Percentiles rank a stretch among this genome's conserved stretches.
phyloP scores from a whole-genome alignment of 2,888 invertebrate species.

The Apeira syringaria region DNA sequence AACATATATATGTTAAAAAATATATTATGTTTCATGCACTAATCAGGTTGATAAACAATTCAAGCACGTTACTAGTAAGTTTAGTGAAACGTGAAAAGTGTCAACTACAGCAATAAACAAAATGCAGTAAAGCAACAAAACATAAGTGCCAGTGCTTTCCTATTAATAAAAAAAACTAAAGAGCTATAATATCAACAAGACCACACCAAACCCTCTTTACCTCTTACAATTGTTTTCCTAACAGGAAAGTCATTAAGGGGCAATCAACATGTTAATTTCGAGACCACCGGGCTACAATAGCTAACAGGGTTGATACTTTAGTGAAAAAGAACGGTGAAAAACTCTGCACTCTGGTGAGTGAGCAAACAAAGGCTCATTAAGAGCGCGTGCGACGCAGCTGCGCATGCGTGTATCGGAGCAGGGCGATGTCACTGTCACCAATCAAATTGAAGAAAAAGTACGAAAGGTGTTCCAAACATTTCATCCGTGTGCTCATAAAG shows the following conservation, averaged over 20 bases:
- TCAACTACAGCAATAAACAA: no score
- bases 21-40: no score
- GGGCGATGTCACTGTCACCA: not conserved
- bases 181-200: constrained; percentile 19
- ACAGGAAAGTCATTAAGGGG: constrained; percentile 65
- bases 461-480: no score
- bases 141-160: no score
- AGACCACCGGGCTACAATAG: constrained; percentile 57
- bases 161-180: constrained; percentile 1
- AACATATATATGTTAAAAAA: no score
- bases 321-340: constrained; percentile 28
- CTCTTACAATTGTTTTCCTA: constrained; percentile 25
- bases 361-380: constrained; percentile 62
- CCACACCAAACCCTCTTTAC: constrained; percentile 16
- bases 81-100: no score
- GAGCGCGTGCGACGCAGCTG: constrained; percentile 75
- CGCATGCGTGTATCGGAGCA: constrained; percentile 33
- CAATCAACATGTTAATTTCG: constrained; percentile 62
- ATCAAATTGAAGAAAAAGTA: no score
- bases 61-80: no score
- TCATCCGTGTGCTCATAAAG: no score
- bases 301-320: constrained; percentile 37
- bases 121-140: no score
- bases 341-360: constrained; percentile 4
- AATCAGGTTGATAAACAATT: no score